Percentiles rank a stretch among this genome's conserved stretches.
phyloP scores from a whole-genome alignment of 2,113 vertebrate genomes.

The Phyllostomus hastatus region DNA sequence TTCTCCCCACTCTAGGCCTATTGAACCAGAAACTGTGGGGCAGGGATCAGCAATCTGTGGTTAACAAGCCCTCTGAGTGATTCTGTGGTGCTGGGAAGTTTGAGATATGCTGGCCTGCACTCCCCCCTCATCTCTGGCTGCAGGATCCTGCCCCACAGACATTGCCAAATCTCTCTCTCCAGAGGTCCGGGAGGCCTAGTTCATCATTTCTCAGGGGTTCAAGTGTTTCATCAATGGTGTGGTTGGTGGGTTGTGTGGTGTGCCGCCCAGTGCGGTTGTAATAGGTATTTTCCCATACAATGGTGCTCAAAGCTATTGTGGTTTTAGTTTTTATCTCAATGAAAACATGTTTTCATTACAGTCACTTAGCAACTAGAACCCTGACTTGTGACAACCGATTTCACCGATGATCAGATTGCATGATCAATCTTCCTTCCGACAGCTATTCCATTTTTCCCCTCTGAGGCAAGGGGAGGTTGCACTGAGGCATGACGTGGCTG shows the following conservation, averaged over 20 bases:
- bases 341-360: neutral
- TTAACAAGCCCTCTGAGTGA: neutral
- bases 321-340: neutral
- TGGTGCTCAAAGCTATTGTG: neutral
- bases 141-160: neutral
- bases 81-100: rapidly evolving
- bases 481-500: neutral
- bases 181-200: neutral
- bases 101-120: neutral
- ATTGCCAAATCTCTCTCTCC: neutral
- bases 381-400: neutral
- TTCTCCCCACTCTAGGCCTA: neutral
- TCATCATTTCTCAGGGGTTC: neutral
- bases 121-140: neutral
- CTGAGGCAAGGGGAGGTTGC: neutral
- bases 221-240: neutral
- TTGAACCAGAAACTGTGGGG: neutral
- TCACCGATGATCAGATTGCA: neutral
- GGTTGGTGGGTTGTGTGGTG: neutral
- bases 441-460: neutral
- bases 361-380: neutral
- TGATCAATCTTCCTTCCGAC: neutral
- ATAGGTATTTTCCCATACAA: neutral
- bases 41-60: neutral
- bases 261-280: neutral